phyloP scores from a whole-genome alignment of 2,113 vertebrate genomes.

The Microcebus lehilahytsara region DNA sequence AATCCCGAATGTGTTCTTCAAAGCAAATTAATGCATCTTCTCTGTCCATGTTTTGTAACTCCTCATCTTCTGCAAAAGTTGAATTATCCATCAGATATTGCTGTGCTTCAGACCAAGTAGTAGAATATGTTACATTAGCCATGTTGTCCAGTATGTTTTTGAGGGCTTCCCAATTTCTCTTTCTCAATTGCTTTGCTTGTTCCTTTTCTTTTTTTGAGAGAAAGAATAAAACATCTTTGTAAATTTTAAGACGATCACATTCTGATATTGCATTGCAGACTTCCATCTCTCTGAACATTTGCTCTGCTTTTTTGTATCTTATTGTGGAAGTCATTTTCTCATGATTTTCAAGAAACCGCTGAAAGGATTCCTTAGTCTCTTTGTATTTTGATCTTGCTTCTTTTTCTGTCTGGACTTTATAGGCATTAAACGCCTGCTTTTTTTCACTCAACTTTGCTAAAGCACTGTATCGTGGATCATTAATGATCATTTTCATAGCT shows the following conservation, averaged over 20 bases:
- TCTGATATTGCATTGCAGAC: constrained; percentile 98
- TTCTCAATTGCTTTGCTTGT: constrained; percentile 97
- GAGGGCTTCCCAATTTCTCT: constrained; percentile 98
- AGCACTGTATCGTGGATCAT: constrained; percentile 93
- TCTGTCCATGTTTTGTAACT: constrained; percentile 88
- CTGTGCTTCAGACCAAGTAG: constrained; percentile 99
- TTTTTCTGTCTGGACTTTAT: constrained; percentile 99
- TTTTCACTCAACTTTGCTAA: constrained; percentile 98
- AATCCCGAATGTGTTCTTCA: no score
- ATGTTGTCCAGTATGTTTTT: constrained; percentile 99
- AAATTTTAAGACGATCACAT: constrained; percentile 96
- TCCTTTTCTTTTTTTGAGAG: constrained; percentile 99
- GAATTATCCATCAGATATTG: constrained; percentile 99
- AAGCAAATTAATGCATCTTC: no score
- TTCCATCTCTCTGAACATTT: constrained; percentile 94
- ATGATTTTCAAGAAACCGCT: constrained; percentile 97
- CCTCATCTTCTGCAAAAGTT: constrained; percentile 99
- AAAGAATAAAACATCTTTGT: constrained; percentile 97
- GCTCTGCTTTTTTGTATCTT: constrained; percentile 99
- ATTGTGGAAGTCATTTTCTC: constrained; percentile 99
- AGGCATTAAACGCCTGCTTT: constrained; percentile 98
- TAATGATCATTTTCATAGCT: constrained; percentile 99
- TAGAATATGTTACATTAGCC: constrained; percentile 98
- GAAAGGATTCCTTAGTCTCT: constrained; percentile 98
- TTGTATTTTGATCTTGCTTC: constrained; percentile 98